These are phyloP conservation scores for Melipona bicolor DNA, from an alignment of 2,888 invertebrate species.

Conservation along the genomic window DNA sequence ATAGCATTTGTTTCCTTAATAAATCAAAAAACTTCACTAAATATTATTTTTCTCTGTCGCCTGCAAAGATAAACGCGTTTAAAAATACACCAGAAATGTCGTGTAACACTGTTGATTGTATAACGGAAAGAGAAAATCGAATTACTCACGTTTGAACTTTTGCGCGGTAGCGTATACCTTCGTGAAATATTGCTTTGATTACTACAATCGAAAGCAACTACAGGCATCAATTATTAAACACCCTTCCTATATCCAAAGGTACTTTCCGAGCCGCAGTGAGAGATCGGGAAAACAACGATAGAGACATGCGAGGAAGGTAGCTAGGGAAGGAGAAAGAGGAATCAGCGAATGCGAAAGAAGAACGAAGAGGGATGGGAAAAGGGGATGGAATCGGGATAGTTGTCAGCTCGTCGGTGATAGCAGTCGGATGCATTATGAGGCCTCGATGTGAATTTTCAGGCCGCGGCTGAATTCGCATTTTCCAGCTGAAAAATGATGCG, in stretches of 20 bases:
- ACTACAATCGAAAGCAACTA: slow-evolving; percentile 34
- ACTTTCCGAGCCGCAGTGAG: not conserved
- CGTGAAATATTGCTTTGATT: slow-evolving; percentile 24
- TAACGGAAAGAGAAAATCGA: not conserved
- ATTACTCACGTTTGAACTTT: not conserved
- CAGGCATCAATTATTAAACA: slow-evolving; percentile 22
- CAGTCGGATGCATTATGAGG: slow-evolving; percentile 64
- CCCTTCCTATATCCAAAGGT: not conserved
- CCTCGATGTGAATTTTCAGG: slow-evolving; percentile 66
- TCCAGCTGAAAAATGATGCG: slow-evolving; percentile 66
- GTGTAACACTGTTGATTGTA: not conserved
- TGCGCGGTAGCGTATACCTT: not conserved
- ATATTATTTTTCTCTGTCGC: no score
- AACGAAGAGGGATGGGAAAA: not conserved
- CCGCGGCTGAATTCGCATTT: slow-evolving; percentile 68
- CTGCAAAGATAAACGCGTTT: not conserved
- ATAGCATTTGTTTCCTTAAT: no score
- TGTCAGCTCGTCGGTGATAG: slow-evolving; percentile 49
- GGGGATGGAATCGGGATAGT: slow-evolving; percentile 55
- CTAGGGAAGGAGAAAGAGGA: not conserved
- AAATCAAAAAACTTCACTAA: no score
- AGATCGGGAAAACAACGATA: not conserved
- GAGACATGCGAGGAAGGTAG: not conserved
- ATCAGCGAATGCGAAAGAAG: slow-evolving; percentile 3
- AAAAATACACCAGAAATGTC: not conserved